Evolutionary conservation across 2,113 vertebrate species (phyloP).

Genomic region (Scomber scombrus): DNA sequence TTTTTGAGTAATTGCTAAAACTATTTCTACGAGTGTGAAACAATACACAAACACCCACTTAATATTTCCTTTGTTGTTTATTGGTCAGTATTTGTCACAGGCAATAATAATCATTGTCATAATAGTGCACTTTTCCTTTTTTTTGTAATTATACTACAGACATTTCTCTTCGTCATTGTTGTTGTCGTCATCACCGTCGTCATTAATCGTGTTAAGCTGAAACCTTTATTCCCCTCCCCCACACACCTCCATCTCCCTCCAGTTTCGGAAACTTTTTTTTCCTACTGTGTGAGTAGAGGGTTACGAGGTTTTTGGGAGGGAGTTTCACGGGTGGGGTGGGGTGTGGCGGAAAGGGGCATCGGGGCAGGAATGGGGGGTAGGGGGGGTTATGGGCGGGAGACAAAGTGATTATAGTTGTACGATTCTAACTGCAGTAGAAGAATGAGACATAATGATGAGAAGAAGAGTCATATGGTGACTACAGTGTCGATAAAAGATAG

Average conservation of each 20-base stretch:
- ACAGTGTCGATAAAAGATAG: conserved; percentile 81
- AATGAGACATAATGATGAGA: conserved; percentile 80
- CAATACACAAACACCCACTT: not conserved
- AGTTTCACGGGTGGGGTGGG: not conserved
- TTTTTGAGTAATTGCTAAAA: too few relatives aligned
- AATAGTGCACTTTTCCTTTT: conserved; percentile 85
- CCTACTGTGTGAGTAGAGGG: conserved; percentile 62
- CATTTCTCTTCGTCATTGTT: conserved; percentile 74
- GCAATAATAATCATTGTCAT: conserved; percentile 85
- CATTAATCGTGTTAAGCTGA: conserved; percentile 54
- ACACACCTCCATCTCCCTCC: conserved; percentile 40
- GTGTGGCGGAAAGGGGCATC: not conserved
- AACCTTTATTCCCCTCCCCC: conserved; percentile 53
- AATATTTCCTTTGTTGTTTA: conserved; percentile 81
- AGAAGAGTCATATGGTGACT: conserved; percentile 75
- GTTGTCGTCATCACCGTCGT: conserved; percentile 48
- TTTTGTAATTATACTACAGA: conserved; percentile 84
- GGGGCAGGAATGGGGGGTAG: not conserved
- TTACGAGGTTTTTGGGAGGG: not conserved
- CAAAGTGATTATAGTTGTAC: conserved; percentile 75
- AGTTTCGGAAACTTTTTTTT: conserved; percentile 36
- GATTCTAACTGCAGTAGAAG: conserved; percentile 69
- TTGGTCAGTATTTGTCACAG: conserved; percentile 86
- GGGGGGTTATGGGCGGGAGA: conserved; percentile 33
- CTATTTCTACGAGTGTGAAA: not conserved